A percentile compares a stretch with the other conserved stretches of the same genome.
Conservation (phyloP, 2,888 invertebrate species). For the Aspidiotus rigidus region DNA sequence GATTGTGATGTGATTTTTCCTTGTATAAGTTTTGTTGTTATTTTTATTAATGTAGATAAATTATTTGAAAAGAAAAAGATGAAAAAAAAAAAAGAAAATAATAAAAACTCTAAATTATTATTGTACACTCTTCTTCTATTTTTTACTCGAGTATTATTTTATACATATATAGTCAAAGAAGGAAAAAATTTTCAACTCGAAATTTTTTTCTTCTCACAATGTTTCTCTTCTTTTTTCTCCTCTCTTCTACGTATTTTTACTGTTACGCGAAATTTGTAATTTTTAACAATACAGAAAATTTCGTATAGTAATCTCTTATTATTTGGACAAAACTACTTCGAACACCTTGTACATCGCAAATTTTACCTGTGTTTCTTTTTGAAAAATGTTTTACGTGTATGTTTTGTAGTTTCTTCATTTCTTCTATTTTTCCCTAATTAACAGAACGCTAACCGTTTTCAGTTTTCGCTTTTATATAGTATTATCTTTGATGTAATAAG, state of each 20-base stretch:
- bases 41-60: conserved; percentile 21
- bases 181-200: conserved; percentile 3
- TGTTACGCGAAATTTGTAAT: conserved; percentile 33
- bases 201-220: conserved; percentile 2
- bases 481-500: background rate
- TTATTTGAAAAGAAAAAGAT: too few species aligned
- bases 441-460: background rate
- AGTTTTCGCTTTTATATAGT: background rate
- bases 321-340: conserved; percentile 12
- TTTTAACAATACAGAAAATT: conserved; percentile 32
- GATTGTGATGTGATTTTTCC: conserved; percentile 34
- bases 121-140: conserved; percentile 21
- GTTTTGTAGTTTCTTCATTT: too few species aligned
- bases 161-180: conserved; percentile 13
- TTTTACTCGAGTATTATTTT: conserved; percentile 26
- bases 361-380: conserved; percentile 17
- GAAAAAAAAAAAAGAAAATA: conserved; percentile 16
- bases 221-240: conserved; percentile 17
- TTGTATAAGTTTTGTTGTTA: conserved; percentile 33
- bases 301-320: conserved; percentile 25
- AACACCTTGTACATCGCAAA: conserved; percentile 21
- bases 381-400: background rate
- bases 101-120: conserved; percentile 27
- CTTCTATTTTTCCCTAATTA: too few species aligned
- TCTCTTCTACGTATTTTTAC: conserved; percentile 18